Evolutionary conservation across 2,888 invertebrate species (phyloP), one percentile per base, ranked within the genome.

Genomic region (Cancer borealis): DNA sequence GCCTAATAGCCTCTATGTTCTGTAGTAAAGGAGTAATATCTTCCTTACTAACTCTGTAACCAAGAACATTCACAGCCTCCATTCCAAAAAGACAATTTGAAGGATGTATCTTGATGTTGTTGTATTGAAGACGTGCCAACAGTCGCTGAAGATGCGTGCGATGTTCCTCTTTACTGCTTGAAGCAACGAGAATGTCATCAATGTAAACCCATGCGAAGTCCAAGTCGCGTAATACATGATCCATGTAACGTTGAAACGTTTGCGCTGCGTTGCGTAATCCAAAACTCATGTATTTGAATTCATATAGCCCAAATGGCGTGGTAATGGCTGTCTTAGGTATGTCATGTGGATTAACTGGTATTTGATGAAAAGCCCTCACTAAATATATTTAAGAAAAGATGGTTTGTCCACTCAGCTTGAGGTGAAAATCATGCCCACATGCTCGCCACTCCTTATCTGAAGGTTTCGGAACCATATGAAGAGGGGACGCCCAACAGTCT

Each of bases 361-460:
- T 92, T 17, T 92, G 91, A 17, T 91, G 93, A 10, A 88, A 93
- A 4, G 93, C 87, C 26, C 45, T 26, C 14, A 92, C 26, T 17
- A 87, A 92, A 26, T 93, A 1, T 4, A 93, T 46, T 26, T 91
- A 49, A 4, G 73, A 91, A 39, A 91, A 91, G 21, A 66, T 45
- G 17, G n/a, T 46, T 10, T 12, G 46, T 17, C 88, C 88, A 12
- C 47, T 39, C 14, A 88, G 45, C 39, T 88, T 46, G 46, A 26
- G 14, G 4, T 96, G 54, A 0, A 95, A 88, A 12, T 95, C 95
- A 8, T 96, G 96, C 12, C 96, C 95, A 88, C 96, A 96, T n/a
- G 96, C 92, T 10, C 96, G 87, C 5, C 95, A 92, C 45, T 88
- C 46, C n/a, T 26, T 26, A 8, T 3, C 17, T 21, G 10, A 14